Base-by-base conservation (phyloP, 2,888 invertebrate genomes). In the Conus canariensis region DNA sequence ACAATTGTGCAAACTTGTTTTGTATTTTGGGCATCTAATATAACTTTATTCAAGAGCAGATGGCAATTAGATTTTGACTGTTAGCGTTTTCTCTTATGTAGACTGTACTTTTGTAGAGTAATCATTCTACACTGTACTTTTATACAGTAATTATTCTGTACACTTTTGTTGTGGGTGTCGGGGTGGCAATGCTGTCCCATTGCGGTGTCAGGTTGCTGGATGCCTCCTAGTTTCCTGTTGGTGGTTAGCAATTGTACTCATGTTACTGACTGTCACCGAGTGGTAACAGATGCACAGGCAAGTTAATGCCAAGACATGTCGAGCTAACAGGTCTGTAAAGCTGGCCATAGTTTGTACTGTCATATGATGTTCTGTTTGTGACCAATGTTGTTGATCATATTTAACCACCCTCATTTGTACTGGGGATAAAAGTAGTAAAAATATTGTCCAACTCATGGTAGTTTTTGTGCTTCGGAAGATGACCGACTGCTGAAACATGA, bases 271-370 rank as follows among this genome's bases (percentile, higher is more conserved):
- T 70, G 16, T 70, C 19, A 70, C 70, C 16, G 22, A 22, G 8
- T 12, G 70, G 19, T 19, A 22, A 16, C 70, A 70, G 70, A 70
- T 70, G 16, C 70, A 7, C 70, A 8, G 70, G 70, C 70, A 70
- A 70, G 30, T 30, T 77, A 30, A 77, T 77, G 30, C 30, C 9
- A 74, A 77, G 77, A 77, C 70, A 74, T 77, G 30, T 30, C 25
- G 25, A 45, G 77, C 25, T 77, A 12, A 22, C 25, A 10, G 25
- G 30, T 3, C 30, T 9, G 25, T 77, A 10, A 9, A 77, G 10
- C 19, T 25, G 77, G 77, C 77, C 77, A 74, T 74, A 77, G 77
- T 77, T 77, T 77, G 77, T 77, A 77, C 25, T 77, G 30, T 77
- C 70, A 10, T 14, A 19, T 77, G 77, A 10, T 25, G 16, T 77